Conservation (phyloP, 2,888 invertebrate genomes). For the Stenurella melanura region DNA sequence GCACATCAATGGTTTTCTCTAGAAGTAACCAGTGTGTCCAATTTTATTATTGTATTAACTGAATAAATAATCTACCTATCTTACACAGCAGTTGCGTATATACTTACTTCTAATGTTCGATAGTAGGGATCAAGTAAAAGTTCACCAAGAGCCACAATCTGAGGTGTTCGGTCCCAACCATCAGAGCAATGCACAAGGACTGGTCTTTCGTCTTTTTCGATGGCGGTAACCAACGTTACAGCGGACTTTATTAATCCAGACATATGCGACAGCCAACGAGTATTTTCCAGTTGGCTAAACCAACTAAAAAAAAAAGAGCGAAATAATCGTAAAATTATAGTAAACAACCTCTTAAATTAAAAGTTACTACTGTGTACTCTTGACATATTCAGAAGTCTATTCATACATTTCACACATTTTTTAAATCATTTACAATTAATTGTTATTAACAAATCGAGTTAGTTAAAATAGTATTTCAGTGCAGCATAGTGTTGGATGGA, state of each 20-base stretch:
- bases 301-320: slow-evolving; percentile 84
- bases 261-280: slow-evolving; percentile 94
- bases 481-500: too few relatives aligned
- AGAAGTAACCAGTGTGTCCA: too few relatives aligned
- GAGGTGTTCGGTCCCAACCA: slow-evolving; percentile 99
- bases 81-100: background rate
- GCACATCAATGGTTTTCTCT: too few relatives aligned
- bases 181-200: slow-evolving; percentile 98
- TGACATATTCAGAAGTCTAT: too few relatives aligned
- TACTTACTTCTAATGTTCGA: slow-evolving; percentile 88
- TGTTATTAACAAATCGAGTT: too few relatives aligned
- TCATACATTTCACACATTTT: too few relatives aligned
- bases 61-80: background rate
- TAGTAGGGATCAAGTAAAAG: slow-evolving; percentile 95
- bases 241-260: slow-evolving; percentile 89
- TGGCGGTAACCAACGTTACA: slow-evolving; percentile 85
- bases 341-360: too few relatives aligned
- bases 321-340: too few relatives aligned
- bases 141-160: slow-evolving; percentile 95
- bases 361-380: too few relatives aligned
- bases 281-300: slow-evolving; percentile 90
- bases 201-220: slow-evolving; percentile 88
- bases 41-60: too few relatives aligned
- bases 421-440: too few relatives aligned
- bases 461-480: too few relatives aligned